A percentile compares a stretch with the other conserved stretches of the same genome.
Conservation (phyloP, 37 sponge, comb jelly and placozoan genomes). For the Amphimedon queenslandica region DNA sequence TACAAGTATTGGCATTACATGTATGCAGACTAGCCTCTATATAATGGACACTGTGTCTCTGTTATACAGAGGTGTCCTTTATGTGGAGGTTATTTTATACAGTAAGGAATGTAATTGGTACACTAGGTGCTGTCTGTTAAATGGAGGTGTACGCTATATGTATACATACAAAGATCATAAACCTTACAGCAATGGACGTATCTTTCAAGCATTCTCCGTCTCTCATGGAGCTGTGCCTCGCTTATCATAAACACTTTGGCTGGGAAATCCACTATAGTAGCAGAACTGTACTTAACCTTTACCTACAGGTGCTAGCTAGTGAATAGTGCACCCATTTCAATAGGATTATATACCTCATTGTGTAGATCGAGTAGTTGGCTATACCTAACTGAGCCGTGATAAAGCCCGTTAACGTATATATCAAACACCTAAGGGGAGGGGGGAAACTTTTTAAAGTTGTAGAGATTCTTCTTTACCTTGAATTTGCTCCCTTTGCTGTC, state of each 20-base stretch:
- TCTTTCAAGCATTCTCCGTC: conserved; percentile 23
- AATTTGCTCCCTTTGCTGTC: neutral
- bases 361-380: conserved; percentile 49
- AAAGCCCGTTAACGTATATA: conserved; percentile 55
- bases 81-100: neutral
- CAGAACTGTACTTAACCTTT: conserved; percentile 21
- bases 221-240: conserved; percentile 19
- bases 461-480: too few relatives aligned
- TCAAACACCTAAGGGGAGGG: conserved; percentile 38
- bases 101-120: neutral
- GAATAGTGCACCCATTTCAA: too few relatives aligned
- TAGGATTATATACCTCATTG: too few relatives aligned
- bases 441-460: too few relatives aligned
- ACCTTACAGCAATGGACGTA: conserved; percentile 38
- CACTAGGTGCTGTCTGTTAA: neutral
- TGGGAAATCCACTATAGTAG: conserved; percentile 38
- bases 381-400: conserved; percentile 67
- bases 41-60: neutral
- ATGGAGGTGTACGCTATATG: neutral
- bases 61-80: neutral
- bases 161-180: neutral
- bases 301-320: too few relatives aligned
- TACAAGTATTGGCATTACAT: neutral
- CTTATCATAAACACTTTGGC: conserved; percentile 12
- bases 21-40: too few relatives aligned